Base-by-base conservation (phyloP, 2,113 vertebrate genomes). In the Alligator mississippiensis region DNA sequence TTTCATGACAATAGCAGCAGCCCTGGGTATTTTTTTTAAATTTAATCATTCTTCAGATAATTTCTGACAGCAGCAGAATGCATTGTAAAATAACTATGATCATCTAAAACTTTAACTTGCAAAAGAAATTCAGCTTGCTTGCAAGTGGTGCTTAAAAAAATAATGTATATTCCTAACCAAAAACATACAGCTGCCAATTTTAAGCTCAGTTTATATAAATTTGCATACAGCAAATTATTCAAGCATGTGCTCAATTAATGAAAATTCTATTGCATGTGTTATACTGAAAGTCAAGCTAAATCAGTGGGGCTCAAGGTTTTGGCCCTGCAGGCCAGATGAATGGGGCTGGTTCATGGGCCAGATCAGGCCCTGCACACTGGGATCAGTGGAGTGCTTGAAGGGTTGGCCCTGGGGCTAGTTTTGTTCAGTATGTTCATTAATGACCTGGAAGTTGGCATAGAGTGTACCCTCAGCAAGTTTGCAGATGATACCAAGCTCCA, bases 1-100 rank as follows among this genome's bases (percentile, higher is more conserved):
- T 94, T 92, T 68, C 88, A 88, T 38, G 81, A 84, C 81, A 95
- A 88, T 81, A 93, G 85, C 28, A 94, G 85, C 78, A 80, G 85
- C 24, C 75, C 59, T 27, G n/a, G 21, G 47, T 68, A 81, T 76
- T 70, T 84, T 60, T 64, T 84, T 76, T 63, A 58, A 72, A 77
- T 82, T 85, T 70, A 88, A 95, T 57, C 38, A 38, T 92, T 86
- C 85, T 90, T 96, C 57, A 70, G 62, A 61, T 58, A 77, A 74
- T 58, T 90, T 85, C 54, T 82, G 87, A 66, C 85, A 76, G 75
- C 63, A 77, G 28, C 59, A n/a, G 75, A 4, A 27, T 80, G 60
- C 75, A 92, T 91, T 92, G 38, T 72, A 72, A 74, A 60, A 89
- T 86, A 34, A 68, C 79, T 76, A 1, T 21, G 55, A 54, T 74